A percentile compares a stretch with the other conserved stretches of the same genome.
These are phyloP conservation scores for Drosophila antonietae DNA, from an alignment of 2,888 invertebrate species.

Conservation along the genomic window DNA sequence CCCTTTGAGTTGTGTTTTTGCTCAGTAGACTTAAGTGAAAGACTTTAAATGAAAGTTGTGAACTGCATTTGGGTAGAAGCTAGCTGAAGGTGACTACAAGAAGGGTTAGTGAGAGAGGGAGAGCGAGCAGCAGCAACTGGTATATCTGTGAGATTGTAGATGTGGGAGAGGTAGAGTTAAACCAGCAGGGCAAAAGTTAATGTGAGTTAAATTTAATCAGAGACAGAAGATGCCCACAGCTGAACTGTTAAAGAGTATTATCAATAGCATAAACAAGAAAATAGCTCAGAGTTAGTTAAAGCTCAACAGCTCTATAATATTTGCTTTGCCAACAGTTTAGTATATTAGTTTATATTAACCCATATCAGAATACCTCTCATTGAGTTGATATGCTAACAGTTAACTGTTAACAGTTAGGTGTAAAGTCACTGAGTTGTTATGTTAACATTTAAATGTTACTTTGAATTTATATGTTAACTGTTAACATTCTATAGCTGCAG, in stretches of 20 bases:
- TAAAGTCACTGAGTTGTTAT: neutral
- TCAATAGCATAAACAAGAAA: neutral
- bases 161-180: neutral
- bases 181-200: neutral
- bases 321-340: neutral
- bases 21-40: slow-evolving; percentile 63
- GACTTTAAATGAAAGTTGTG: slow-evolving; percentile 32
- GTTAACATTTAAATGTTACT: neutral
- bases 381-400: neutral
- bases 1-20: slow-evolving; percentile 51
- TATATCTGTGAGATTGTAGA: slow-evolving; percentile 11
- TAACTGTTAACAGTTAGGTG: too few species aligned
- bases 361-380: neutral
- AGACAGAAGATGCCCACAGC: neutral
- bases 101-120: slow-evolving; percentile 18
- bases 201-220: neutral
- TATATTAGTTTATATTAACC: neutral
- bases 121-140: neutral
- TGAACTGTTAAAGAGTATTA: neutral
- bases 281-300: neutral
- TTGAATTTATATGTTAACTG: neutral
- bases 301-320: neutral
- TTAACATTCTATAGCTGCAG: neutral
- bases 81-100: neutral
- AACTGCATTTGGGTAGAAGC: slow-evolving; percentile 21